Percentiles rank a stretch among this genome's conserved stretches.
phyloP scores from a whole-genome alignment of 2,888 invertebrate species.

The Nasonia oneida region DNA sequence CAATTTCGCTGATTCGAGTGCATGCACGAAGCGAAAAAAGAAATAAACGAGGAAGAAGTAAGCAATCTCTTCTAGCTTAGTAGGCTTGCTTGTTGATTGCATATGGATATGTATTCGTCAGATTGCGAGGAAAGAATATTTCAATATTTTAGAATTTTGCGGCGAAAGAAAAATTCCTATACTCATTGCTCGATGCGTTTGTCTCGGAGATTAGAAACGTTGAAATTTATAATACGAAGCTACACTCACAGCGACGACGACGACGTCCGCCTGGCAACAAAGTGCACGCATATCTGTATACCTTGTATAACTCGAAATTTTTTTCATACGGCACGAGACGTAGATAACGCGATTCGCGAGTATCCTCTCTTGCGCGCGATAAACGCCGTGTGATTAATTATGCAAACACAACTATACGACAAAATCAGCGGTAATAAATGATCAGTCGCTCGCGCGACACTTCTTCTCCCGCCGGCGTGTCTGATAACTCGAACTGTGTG shows the following conservation, averaged over 20 bases:
- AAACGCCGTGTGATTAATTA: conserved; percentile 58
- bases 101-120: conserved; percentile 44
- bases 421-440: conserved; percentile 52
- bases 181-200: neutral
- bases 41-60: conserved; percentile 12
- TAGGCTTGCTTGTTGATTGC: conserved; percentile 44
- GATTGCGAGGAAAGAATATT: neutral
- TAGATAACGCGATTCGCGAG: conserved; percentile 53
- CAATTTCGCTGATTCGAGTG: conserved; percentile 72
- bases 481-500: conserved; percentile 43
- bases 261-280: conserved; percentile 36
- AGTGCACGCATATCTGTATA: conserved; percentile 25
- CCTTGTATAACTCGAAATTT: conserved; percentile 40
- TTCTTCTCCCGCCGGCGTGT: conserved; percentile 36
- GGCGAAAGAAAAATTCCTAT: conserved; percentile 1
- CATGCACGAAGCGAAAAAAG: neutral
- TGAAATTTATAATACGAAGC: conserved; percentile 30
- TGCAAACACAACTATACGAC: conserved; percentile 53
- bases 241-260: no score
- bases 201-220: conserved; percentile 31
- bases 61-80: neutral
- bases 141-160: neutral
- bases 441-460: conserved; percentile 15
- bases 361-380: conserved; percentile 47
- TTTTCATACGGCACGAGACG: conserved; percentile 35